Evolutionary conservation across 2,113 vertebrate species (phyloP).

Genomic region (Chaetops frenatus): DNA sequence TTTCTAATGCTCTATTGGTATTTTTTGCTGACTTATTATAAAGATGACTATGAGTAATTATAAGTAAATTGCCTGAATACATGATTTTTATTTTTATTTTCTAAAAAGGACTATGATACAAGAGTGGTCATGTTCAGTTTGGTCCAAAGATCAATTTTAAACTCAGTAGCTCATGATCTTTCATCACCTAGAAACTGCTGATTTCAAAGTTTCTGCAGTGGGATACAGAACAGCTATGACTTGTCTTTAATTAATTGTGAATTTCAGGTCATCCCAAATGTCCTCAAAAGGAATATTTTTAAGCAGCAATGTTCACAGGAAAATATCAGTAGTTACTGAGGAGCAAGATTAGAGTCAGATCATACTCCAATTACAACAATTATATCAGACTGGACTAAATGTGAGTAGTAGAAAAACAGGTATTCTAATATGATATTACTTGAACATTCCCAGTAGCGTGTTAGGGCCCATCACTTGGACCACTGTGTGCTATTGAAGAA

Average conservation of each 20-base stretch:
- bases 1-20: neutral
- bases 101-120: conserved; percentile 8
- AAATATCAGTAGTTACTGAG: neutral
- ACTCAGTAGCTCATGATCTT: neutral
- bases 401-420: neutral
- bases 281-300: neutral
- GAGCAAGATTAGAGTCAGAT: neutral
- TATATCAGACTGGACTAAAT: neutral
- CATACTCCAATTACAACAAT: neutral
- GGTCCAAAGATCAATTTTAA: neutral
- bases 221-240: neutral
- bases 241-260: neutral
- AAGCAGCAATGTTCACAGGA: neutral
- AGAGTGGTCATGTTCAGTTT: neutral
- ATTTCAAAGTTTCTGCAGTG: neutral
- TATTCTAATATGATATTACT: neutral
- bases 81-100: neutral
- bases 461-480: neutral
- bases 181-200: neutral
- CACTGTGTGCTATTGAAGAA: neutral
- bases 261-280: neutral
- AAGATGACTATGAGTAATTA: conserved; percentile 2
- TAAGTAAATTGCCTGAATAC: conserved; percentile 16
- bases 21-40: conserved; percentile 1
- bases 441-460: neutral